phyloP scores from a whole-genome alignment of 2,113 vertebrate species.

The Alligator mississippiensis region DNA sequence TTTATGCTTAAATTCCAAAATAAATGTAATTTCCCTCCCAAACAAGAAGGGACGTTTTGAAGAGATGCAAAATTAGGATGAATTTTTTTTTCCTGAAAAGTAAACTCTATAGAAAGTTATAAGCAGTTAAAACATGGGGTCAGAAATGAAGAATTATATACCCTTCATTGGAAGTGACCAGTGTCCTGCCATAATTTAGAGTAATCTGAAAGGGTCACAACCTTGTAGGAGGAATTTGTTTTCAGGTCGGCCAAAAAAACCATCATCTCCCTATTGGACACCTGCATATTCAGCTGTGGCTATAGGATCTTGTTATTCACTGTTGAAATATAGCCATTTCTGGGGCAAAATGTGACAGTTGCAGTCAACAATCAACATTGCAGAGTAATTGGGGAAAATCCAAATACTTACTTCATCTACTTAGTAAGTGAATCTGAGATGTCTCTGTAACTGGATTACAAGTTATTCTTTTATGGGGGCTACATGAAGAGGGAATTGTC shows the following conservation, averaged over 20 bases:
- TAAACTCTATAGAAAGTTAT: not conserved
- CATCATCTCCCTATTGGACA: not conserved
- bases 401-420: conserved; percentile 14
- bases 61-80: too few relatives aligned
- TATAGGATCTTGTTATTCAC: not conserved
- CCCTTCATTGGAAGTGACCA: not conserved
- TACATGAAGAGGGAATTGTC: not conserved
- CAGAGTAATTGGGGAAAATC: conserved; percentile 18
- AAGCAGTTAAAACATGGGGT: not conserved
- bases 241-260: not conserved
- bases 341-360: conserved; percentile 5
- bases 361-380: not conserved
- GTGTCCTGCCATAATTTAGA: not conserved
- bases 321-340: not conserved
- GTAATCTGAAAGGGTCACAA: not conserved
- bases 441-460: not conserved
- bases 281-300: not conserved
- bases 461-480: not conserved
- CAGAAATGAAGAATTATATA: not conserved
- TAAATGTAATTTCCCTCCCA: not conserved
- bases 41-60: not conserved
- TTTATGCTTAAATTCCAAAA: not conserved
- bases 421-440: conserved; percentile 9
- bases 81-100: not conserved
- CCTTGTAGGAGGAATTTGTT: not conserved